Evolutionary conservation across 2,113 vertebrate species (phyloP).

Genomic region (Aythya baeri): DNA sequence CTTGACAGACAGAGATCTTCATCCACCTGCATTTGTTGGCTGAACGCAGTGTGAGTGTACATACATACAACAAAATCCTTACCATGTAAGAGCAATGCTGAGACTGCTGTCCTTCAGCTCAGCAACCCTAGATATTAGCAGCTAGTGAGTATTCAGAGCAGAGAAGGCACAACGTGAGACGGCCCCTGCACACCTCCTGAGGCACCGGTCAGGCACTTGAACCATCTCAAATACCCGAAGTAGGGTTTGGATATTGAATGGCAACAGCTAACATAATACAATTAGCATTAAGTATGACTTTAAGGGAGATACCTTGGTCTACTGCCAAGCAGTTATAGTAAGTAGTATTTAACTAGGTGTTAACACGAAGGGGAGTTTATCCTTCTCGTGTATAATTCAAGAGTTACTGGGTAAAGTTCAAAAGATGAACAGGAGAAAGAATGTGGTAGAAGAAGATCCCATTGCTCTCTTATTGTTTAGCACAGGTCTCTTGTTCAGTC

Average conservation of each 20-base stretch:
- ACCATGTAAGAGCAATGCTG: background rate
- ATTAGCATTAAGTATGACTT: conserved; percentile 1
- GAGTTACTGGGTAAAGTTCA: background rate
- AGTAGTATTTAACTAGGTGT: conserved; percentile 18
- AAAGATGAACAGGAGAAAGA: background rate
- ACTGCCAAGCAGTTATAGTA: conserved; percentile 18
- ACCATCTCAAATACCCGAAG: background rate
- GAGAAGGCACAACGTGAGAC: background rate
- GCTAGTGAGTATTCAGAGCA: background rate
- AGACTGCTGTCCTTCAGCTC: background rate
- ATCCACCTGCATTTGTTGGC: fast-evolving
- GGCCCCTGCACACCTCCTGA: background rate
- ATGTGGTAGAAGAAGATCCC: background rate
- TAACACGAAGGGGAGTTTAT: background rate
- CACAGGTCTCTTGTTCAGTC: background rate
- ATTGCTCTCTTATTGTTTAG: background rate
- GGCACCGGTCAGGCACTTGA: background rate
- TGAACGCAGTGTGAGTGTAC: background rate
- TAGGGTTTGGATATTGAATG: background rate
- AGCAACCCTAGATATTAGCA: background rate
- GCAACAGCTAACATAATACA: background rate
- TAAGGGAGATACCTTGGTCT: background rate
- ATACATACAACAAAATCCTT: fast-evolving
- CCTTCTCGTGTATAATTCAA: background rate
- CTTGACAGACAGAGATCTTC: background rate